Evolutionary conservation across 1,140 invertebrate genomes (phyloP), one percentile per base, ranked within the genome.

Genomic region (Lerema accius): DNA sequence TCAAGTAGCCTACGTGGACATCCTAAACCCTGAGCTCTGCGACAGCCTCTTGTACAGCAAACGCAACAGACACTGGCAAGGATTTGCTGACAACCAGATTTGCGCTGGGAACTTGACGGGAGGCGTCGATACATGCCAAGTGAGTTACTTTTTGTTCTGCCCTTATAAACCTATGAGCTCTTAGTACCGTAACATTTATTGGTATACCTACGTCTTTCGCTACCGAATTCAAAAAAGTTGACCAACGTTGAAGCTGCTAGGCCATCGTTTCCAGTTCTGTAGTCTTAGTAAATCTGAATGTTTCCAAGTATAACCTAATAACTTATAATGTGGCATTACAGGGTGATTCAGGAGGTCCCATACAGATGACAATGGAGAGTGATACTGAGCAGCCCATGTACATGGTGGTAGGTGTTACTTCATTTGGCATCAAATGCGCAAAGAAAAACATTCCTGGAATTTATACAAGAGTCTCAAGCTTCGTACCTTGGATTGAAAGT

Each of bases 271-370:
- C n/a, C n/a, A n/a, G n/a, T n/a, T n/a, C n/a, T n/a, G n/a, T n/a
- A n/a, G n/a, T n/a, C n/a, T n/a, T n/a, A n/a, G n/a, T n/a, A n/a
- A 23, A 5, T 23, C 19, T 23, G 19, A 5, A 23, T 3, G 19
- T 23, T 23, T 23, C 5, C 5, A 5, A 3, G 19, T 23, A n/a
- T n/a, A n/a, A n/a, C n/a, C n/a, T n/a, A 3, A 23, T 23, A 23
- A 32, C 35, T 3, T 11, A 43, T 43, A 55, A 35, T n/a, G 3
- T 32, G 11, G 32, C n/a, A 7, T 48, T 53, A n/a, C 17, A 70
- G 68, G 68, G 68, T n/a, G 68, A 70, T 35, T 69, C 68, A 0
- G 68, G 68, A 3, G 68, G 68, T 9, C 68, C 68, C 1, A 14
- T 70, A 0, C 62, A 71, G 4, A 15, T 28, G 0, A 17, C 32